Percentiles rank a stretch among this genome's conserved stretches.
These are phyloP conservation scores for Taurulus bubalis DNA, from an alignment of 2,113 vertebrate species.

Conservation along the genomic window DNA sequence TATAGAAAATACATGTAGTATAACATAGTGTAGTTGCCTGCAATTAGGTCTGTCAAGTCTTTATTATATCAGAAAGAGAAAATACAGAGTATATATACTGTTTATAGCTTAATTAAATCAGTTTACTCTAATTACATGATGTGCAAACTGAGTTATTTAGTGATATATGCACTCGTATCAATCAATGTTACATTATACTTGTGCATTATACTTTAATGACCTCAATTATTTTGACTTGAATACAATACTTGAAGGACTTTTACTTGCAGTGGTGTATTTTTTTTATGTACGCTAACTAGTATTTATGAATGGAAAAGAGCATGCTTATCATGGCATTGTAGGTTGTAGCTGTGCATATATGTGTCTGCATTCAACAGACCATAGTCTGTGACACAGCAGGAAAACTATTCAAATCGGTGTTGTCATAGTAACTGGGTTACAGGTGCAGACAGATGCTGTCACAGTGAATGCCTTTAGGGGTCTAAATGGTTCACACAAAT, in stretches of 20 bases:
- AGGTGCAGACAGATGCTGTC: slow-evolving; percentile 54
- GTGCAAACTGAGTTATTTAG: background rate
- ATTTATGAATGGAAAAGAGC: background rate
- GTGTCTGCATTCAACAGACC: background rate
- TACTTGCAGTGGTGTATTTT: background rate
- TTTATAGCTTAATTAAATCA: background rate
- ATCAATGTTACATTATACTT: background rate
- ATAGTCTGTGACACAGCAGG: slow-evolving; percentile 49
- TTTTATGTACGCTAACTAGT: background rate
- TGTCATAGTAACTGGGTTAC: slow-evolving; percentile 62
- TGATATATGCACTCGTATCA: background rate
- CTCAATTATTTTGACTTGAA: background rate
- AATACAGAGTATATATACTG: background rate
- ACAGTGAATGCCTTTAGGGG: slow-evolving; percentile 28
- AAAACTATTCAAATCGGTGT: slow-evolving; percentile 40
- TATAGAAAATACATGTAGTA: background rate
- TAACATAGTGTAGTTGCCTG: background rate
- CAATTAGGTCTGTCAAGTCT: background rate
- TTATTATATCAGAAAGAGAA: background rate
- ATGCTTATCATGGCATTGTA: background rate
- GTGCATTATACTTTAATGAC: background rate
- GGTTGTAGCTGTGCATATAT: background rate
- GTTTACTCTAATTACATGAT: background rate
- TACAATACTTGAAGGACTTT: background rate
- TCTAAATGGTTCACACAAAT: too few relatives aligned